These are phyloP conservation scores for Drosophila ficusphila DNA, from an alignment of 1,140 invertebrate genomes.

Conservation along the genomic window DNA sequence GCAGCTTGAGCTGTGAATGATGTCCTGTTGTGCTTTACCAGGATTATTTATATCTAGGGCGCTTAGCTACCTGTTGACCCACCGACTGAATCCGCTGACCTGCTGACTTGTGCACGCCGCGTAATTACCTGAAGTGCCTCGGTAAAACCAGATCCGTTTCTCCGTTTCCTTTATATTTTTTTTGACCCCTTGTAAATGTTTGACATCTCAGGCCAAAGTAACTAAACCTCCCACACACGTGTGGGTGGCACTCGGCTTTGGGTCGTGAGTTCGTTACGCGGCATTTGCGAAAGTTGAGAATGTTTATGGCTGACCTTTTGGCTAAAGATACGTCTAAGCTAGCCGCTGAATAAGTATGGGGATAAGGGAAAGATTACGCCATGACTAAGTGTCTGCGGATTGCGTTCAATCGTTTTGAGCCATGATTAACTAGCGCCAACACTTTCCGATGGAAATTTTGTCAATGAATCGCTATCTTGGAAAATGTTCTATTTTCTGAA, in stretches of 20 bases:
- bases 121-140: constrained; percentile 65
- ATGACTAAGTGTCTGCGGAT: constrained; percentile 36
- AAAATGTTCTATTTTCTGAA: not conserved
- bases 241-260: not conserved
- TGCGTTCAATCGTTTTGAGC: constrained; percentile 16
- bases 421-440: constrained; percentile 21
- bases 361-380: constrained; percentile 20
- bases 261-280: not conserved
- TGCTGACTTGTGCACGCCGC: constrained; percentile 50
- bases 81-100: constrained; percentile 32
- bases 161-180: not conserved
- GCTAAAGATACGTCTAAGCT: constrained; percentile 13
- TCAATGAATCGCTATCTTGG: constrained; percentile 6
- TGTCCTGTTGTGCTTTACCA: constrained; percentile 60
- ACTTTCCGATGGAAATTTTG: not conserved
- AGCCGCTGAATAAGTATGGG: constrained; percentile 19
- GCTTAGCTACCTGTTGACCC: constrained; percentile 33
- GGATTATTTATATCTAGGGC: constrained; percentile 75
- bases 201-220: constrained; percentile 29
- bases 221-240: not conserved
- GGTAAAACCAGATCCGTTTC: constrained; percentile 28
- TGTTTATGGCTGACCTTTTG: constrained; percentile 60
- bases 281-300: not conserved
- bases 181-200: constrained; percentile 36
- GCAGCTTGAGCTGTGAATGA: constrained; percentile 68